Conservation (phyloP, 2,888 invertebrate species). For the Ophion ellenae region DNA sequence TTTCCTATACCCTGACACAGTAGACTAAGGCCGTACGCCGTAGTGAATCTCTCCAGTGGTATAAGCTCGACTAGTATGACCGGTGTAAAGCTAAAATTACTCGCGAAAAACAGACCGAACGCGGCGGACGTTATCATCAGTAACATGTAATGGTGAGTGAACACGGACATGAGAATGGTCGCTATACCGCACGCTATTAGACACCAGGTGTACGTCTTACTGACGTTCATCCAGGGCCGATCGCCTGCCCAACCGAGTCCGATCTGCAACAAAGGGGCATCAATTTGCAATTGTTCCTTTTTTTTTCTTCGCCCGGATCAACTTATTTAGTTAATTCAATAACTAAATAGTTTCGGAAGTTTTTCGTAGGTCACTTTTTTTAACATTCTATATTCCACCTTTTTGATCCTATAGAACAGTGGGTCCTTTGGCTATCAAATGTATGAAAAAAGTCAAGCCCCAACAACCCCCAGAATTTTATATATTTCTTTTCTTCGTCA, state of each 20-base stretch:
- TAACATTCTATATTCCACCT: too few relatives aligned
- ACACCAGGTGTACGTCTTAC: conserved; percentile 92
- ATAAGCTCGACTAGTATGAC: conserved; percentile 95
- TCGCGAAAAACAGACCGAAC: conserved; percentile 96
- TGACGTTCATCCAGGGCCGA: conserved; percentile 92
- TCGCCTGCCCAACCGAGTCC: conserved; percentile 96
- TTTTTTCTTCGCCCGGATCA: not conserved
- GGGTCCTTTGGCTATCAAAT: too few relatives aligned
- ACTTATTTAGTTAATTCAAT: too few relatives aligned
- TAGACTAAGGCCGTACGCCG: conserved; percentile 95
- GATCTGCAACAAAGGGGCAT: conserved; percentile 84
- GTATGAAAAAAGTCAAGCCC: too few relatives aligned
- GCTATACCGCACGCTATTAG: conserved; percentile 88
- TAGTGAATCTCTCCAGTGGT: conserved; percentile 95
- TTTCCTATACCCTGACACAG: conserved; percentile 97
- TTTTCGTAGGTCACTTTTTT: too few relatives aligned
- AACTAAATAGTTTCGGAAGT: too few relatives aligned
- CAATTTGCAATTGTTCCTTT: not conserved
- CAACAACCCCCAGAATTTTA: too few relatives aligned
- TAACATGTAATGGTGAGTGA: conserved; percentile 84
- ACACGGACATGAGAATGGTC: conserved; percentile 87
- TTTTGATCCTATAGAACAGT: too few relatives aligned
- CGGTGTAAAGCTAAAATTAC: conserved; percentile 95
- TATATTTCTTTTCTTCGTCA: too few relatives aligned
- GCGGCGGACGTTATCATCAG: conserved; percentile 86